phyloP scores from a whole-genome alignment of 53 echinoderm and acorn worm species.

The Luidia sarsii region DNA sequence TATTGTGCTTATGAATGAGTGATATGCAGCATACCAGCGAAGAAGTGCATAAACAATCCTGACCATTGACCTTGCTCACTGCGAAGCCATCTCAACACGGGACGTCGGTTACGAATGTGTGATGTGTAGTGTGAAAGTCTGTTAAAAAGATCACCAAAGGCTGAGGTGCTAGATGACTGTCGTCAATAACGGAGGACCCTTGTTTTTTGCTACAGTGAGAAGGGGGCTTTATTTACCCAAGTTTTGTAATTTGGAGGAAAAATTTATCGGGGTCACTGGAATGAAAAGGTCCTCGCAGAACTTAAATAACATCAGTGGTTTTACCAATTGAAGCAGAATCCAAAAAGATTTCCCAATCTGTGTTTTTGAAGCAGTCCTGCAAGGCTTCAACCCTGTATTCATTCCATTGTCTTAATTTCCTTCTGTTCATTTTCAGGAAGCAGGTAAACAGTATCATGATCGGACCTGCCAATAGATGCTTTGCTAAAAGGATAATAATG shows the following conservation, averaged over 20 bases:
- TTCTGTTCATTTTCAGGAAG: constrained; percentile 36
- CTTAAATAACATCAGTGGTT: constrained; percentile 19
- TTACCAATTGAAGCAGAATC: background rate
- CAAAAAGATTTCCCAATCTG: constrained; percentile 34
- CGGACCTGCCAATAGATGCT: constrained; percentile 22
- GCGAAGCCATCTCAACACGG: too few species aligned
- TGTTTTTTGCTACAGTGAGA: too few species aligned
- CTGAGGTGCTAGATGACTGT: too few species aligned
- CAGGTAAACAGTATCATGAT: constrained; percentile 28
- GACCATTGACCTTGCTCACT: too few species aligned
- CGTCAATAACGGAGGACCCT: too few species aligned
- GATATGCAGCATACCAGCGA: too few species aligned
- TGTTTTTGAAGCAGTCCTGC: constrained; percentile 9
- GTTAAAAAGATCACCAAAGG: too few species aligned
- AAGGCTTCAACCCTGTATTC: background rate
- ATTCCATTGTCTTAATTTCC: background rate
- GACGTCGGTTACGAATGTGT: too few species aligned
- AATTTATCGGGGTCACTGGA: background rate
- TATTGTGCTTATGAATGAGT: too few species aligned
- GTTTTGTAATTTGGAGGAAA: constrained; percentile 42
- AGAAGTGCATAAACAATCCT: too few species aligned
- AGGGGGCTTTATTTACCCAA: too few species aligned
- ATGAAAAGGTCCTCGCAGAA: constrained; percentile 34
- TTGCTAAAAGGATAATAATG: constrained; percentile 38
- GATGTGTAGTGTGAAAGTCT: too few species aligned